Percentiles rank a stretch among this genome's conserved stretches.
These are phyloP conservation scores for Rhinichthys klamathensis DNA, from an alignment of 2,113 vertebrate species.

Conservation along the genomic window DNA sequence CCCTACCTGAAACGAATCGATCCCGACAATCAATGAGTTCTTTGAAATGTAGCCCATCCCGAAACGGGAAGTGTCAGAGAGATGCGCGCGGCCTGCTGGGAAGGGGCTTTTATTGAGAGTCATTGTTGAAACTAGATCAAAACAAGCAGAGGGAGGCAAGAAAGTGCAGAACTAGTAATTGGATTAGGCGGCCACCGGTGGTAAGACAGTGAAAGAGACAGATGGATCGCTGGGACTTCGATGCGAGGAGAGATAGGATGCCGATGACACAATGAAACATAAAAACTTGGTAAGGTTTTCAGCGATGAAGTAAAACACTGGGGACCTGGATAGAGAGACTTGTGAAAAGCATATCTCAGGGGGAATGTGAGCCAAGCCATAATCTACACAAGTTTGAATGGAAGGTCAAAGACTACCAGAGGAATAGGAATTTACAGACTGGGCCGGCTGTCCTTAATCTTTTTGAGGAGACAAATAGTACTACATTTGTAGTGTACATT, in stretches of 20 bases:
- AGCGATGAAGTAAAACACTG: slow-evolving; percentile 28
- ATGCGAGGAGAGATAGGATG: slow-evolving; percentile 45
- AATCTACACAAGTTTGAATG: slow-evolving; percentile 43
- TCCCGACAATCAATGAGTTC: slow-evolving; percentile 54
- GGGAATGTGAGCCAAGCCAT: slow-evolving; percentile 16
- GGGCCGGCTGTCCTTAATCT: slow-evolving; percentile 21
- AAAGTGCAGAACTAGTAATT: slow-evolving; percentile 41
- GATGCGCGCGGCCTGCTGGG: slow-evolving; percentile 31
- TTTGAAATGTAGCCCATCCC: slow-evolving; percentile 33
- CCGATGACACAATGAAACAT: slow-evolving; percentile 56
- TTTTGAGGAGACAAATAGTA: slow-evolving; percentile 14
- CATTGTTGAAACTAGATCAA: slow-evolving; percentile 37
- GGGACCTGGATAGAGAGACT: slow-evolving; percentile 32
- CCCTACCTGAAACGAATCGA: slow-evolving; percentile 44
- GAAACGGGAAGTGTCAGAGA: slow-evolving; percentile 31
- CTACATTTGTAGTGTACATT: background rate
- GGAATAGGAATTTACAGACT: slow-evolving; percentile 19
- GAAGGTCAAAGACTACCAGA: slow-evolving; percentile 57
- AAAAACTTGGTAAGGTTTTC: slow-evolving; percentile 51
- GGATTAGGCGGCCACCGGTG: slow-evolving; percentile 41
- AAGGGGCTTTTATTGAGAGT: slow-evolving; percentile 38
- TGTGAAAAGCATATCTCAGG: slow-evolving; percentile 17
- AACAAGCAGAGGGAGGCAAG: slow-evolving; percentile 30
- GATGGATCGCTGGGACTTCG: slow-evolving; percentile 35
- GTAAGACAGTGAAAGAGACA: slow-evolving; percentile 40